A percentile compares a stretch with the other conserved stretches of the same genome.
Conservation (phyloP, 92 coral and sea anemone species). For the Palythoa grandiflora region DNA sequence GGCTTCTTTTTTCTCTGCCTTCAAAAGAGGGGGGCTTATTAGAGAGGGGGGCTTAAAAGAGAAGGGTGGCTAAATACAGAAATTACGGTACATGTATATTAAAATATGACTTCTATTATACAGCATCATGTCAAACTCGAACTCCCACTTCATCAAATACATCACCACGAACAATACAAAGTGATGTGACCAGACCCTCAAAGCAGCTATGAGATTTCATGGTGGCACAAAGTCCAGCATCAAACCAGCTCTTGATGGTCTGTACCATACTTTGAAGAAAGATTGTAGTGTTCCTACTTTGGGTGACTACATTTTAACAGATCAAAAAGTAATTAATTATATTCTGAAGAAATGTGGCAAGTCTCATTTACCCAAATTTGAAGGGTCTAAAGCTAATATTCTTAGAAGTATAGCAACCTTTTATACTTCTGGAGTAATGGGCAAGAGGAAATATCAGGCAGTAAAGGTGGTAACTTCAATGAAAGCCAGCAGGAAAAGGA, state of each 20-base stretch:
- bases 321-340: slow-evolving; percentile 38
- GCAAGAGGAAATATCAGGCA: slow-evolving; percentile 32
- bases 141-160: slow-evolving; percentile 20
- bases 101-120: slow-evolving; percentile 9
- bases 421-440: slow-evolving; percentile 53
- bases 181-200: slow-evolving; percentile 29
- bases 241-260: slow-evolving; percentile 47
- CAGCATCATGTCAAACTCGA: slow-evolving; percentile 32
- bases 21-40: too few species aligned
- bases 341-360: slow-evolving; percentile 40
- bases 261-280: slow-evolving; percentile 41
- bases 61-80: too few species aligned
- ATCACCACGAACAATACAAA: slow-evolving; percentile 36
- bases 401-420: slow-evolving; percentile 51
- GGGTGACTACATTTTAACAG: slow-evolving; percentile 40
- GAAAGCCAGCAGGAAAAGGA: slow-evolving; percentile 35
- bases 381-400: slow-evolving; percentile 35
- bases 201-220: slow-evolving; percentile 51
- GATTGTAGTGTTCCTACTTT: slow-evolving; percentile 45
- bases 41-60: too few species aligned
- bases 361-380: slow-evolving; percentile 18
- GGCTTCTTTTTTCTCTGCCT: too few species aligned
- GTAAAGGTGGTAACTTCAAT: slow-evolving; percentile 20
- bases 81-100: not conserved
- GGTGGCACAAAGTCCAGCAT: slow-evolving; percentile 57